These are phyloP conservation scores for Cosmia pyralina DNA, from an alignment of 2,888 invertebrate genomes.

Conservation along the genomic window DNA sequence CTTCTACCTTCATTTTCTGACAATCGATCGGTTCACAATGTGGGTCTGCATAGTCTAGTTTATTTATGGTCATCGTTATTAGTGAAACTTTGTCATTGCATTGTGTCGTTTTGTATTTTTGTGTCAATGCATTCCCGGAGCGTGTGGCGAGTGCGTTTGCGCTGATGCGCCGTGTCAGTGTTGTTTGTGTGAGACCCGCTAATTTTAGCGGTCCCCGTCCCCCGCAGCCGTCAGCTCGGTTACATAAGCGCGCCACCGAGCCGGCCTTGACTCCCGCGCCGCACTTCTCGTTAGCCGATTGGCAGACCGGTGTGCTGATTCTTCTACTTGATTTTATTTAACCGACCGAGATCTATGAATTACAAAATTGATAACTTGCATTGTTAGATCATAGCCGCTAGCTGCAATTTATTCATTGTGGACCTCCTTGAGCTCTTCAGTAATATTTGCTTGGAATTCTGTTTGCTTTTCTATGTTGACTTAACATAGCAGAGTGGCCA, in stretches of 20 bases:
- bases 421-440: conserved; percentile 23
- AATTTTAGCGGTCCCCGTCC: conserved; percentile 85
- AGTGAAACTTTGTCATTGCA: conserved; percentile 32
- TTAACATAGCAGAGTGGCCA: conserved; percentile 33
- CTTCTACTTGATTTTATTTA: conserved; percentile 62
- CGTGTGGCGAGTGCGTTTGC: conserved; percentile 70
- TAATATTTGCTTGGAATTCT: conserved; percentile 29
- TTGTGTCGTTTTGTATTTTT: conserved; percentile 36
- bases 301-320: conserved; percentile 73
- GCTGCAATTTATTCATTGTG: conserved; percentile 43
- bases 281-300: conserved; percentile 75
- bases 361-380: conserved; percentile 56
- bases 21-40: conserved; percentile 47
- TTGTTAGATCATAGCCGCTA: conserved; percentile 46
- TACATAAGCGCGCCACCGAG: conserved; percentile 85
- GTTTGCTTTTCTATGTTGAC: conserved; percentile 47
- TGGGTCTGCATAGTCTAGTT: conserved; percentile 29
- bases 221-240: conserved; percentile 75
- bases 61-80: conserved; percentile 36
- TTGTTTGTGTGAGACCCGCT: conserved; percentile 86
- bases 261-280: conserved; percentile 90
- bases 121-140: conserved; percentile 57
- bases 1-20: conserved; percentile 58
- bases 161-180: conserved; percentile 73
- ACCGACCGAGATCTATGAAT: conserved; percentile 54